Evolutionary conservation across 1,140 invertebrate genomes (phyloP).

Genomic region (Drosophila dunni): DNA sequence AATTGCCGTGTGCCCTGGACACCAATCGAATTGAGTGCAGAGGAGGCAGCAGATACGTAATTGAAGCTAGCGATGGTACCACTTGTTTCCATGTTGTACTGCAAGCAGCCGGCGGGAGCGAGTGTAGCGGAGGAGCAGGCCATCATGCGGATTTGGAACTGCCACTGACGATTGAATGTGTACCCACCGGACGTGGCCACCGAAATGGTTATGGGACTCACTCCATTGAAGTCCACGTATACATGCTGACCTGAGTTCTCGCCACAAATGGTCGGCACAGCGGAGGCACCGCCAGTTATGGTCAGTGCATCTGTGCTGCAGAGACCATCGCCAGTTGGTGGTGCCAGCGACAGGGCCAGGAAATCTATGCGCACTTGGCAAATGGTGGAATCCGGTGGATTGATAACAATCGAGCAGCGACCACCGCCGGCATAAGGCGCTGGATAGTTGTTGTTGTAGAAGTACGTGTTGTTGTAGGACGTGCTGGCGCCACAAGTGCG

Average conservation of each 20-base stretch:
- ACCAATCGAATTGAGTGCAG: slow-evolving; percentile 69
- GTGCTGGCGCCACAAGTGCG: slow-evolving; percentile 89
- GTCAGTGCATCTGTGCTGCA: slow-evolving; percentile 90
- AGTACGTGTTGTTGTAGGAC: slow-evolving; percentile 92
- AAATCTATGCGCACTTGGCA: slow-evolving; percentile 93
- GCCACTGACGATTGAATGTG: slow-evolving; percentile 89
- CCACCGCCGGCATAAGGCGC: slow-evolving; percentile 88
- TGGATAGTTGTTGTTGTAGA: slow-evolving; percentile 90
- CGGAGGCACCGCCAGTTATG: slow-evolving; percentile 88
- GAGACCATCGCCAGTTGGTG: slow-evolving; percentile 89
- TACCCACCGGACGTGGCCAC: slow-evolving; percentile 88
- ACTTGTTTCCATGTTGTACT: slow-evolving; percentile 89
- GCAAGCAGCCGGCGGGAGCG: slow-evolving; percentile 91
- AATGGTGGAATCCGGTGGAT: slow-evolving; percentile 88
- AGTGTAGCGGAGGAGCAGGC: slow-evolving; percentile 87
- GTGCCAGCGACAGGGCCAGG: slow-evolving; percentile 89
- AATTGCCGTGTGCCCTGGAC: slow-evolving; percentile 89
- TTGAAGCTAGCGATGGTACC: slow-evolving; percentile 92
- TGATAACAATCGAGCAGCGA: slow-evolving; percentile 89
- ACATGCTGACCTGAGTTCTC: slow-evolving; percentile 93
- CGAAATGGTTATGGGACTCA: slow-evolving; percentile 88
- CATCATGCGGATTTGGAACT: slow-evolving; percentile 90
- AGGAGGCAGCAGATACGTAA: slow-evolving; percentile 87
- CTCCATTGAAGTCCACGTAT: slow-evolving; percentile 90
- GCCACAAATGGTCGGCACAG: slow-evolving; percentile 90